phyloP scores from a whole-genome alignment of 2,888 invertebrate species.

The Neoaliturus tenellus region DNA sequence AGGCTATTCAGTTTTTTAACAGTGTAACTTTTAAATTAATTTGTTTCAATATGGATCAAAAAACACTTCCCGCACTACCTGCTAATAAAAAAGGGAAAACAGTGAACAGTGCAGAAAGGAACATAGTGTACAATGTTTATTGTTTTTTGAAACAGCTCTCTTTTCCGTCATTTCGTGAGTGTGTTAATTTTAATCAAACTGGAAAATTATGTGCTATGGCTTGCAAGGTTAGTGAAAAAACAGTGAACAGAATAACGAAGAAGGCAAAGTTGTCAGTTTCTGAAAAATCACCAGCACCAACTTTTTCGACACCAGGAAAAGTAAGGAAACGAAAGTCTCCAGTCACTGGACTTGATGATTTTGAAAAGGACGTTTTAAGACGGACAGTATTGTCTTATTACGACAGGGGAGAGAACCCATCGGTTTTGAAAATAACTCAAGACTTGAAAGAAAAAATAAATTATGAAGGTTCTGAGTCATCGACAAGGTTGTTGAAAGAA shows the following conservation, averaged over 20 bases:
- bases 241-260: neutral
- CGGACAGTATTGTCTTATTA: constrained; percentile 53
- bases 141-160: neutral
- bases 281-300: neutral
- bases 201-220: constrained; percentile 7
- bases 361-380: constrained; percentile 52
- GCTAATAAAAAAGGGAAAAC: neutral
- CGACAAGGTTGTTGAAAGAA: neutral
- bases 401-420: constrained; percentile 43
- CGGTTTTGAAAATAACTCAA: constrained; percentile 37
- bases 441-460: constrained; percentile 7
- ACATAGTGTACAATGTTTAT: constrained; percentile 6
- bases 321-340: constrained; percentile 14
- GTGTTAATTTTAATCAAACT: neutral
- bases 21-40: too few species aligned
- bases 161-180: constrained; percentile 20
- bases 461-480: neutral
- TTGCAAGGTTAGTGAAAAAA: constrained; percentile 17
- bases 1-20: too few species aligned
- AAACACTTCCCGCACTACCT: too few species aligned
- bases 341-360: constrained; percentile 46
- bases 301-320: constrained; percentile 8
- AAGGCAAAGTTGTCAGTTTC: neutral
- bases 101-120: neutral
- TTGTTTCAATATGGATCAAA: too few species aligned